Evolutionary conservation across 2,797 vertebrate species (phyloP), one percentile per base, ranked within the genome.

Genomic region (Ptychadena robeensis): DNA sequence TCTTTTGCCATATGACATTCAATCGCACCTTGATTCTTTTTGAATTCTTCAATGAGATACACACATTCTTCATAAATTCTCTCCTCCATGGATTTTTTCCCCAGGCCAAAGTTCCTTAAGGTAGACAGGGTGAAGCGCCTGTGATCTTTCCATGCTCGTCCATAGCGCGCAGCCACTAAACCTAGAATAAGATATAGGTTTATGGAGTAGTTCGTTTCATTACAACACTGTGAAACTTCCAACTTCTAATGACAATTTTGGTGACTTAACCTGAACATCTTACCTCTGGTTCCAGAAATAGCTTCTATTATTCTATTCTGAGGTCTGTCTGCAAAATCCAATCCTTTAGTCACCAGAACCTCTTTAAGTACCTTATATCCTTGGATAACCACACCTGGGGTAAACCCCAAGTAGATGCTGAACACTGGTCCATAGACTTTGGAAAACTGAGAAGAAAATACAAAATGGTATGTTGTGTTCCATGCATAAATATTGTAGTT

Each of bases 71-170:
- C 90, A 0, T 0, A 40, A 86, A 95, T 89, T 64, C 83, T 88
- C n/a, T 93, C 87, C 81, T 95, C 93, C 90, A 94, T 76, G 0
- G 93, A 89, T 75, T 91, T 94, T 88, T 94, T 95, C 80, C 94
- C 94, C 88, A 94, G 87, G 11, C 94, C 93, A 3, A 95, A 93
- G 86, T 92, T 88, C 34, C 91, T 91, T 78, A 95, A 65, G 0
- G 91, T 91, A 61, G 89, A 86, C n/a, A 93, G 32, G 0, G 91
- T 57, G 44, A 94, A 96, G 22, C 88, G 92, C 15, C 92, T 89
- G 85, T 89, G 86, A 59, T 94, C 91, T 10, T 87, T 93, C 95
- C 94, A 95, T 2, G 37, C 0, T 0, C 28, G 82, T 0, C 91
- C 90, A 0, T 91, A 94, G 3, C 53, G 87, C 2, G 90, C 93